Percentiles rank a stretch among this genome's conserved stretches.
Conservation (phyloP, 2,888 invertebrate genomes). For the Cephus runcator region DNA sequence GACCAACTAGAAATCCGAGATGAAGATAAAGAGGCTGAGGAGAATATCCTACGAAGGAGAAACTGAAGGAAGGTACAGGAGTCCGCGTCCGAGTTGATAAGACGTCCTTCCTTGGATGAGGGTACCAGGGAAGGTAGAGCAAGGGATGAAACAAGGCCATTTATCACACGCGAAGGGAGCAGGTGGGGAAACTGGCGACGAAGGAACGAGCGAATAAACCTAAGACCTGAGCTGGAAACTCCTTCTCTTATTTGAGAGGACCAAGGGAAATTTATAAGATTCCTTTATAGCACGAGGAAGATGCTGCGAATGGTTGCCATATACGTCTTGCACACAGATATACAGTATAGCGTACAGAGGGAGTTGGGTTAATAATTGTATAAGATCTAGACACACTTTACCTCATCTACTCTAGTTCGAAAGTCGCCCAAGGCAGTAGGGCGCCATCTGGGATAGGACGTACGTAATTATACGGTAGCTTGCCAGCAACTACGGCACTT, state of each 20-base stretch:
- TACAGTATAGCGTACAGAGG: not conserved
- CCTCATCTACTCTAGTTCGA: not conserved
- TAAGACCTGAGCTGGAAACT: not conserved
- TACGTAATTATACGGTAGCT: constrained; percentile 65
- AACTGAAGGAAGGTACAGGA: not conserved
- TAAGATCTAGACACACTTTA: not conserved
- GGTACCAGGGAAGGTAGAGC: constrained; percentile 21
- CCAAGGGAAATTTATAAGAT: not conserved
- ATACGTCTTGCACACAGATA: not conserved
- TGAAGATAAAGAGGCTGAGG: constrained; percentile 8
- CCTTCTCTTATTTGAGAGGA: not conserved
- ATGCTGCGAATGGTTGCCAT: not conserved
- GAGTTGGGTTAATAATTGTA: not conserved
- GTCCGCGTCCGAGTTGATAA: constrained; percentile 53
- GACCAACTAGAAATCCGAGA: constrained; percentile 6
- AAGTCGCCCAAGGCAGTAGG: constrained; percentile 1
- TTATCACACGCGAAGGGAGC: constrained; percentile 53
- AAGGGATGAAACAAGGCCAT: constrained; percentile 51
- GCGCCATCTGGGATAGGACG: constrained; percentile 29
- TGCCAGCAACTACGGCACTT: constrained; percentile 35
- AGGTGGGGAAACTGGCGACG: constrained; percentile 50
- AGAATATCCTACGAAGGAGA: constrained; percentile 20
- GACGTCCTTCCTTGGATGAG: constrained; percentile 37
- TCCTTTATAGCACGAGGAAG: not conserved
- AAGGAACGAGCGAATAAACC: constrained; percentile 33